These are phyloP conservation scores for Meteorus sp. DNA, from an alignment of 1,140 invertebrate genomes.

Conservation along the genomic window DNA sequence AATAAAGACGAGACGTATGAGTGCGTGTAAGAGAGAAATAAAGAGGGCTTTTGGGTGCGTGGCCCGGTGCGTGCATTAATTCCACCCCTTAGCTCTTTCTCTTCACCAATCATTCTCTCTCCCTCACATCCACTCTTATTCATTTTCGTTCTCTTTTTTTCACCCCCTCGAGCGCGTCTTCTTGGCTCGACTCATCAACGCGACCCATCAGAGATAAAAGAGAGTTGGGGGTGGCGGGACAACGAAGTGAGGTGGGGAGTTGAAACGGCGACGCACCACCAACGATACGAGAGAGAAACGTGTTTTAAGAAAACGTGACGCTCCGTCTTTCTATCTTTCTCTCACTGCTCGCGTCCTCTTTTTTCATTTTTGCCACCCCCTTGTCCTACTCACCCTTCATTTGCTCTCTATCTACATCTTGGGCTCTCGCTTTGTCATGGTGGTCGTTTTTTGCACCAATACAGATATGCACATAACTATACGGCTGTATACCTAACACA, in stretches of 20 bases:
- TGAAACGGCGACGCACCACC: slow-evolving; percentile 29
- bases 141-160: neutral
- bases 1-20: too few relatives aligned
- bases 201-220: slow-evolving; percentile 40
- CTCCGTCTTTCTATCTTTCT: slow-evolving; percentile 16
- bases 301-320: slow-evolving; percentile 45
- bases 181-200: slow-evolving; percentile 55
- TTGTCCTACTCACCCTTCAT: neutral
- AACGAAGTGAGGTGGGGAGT: too few relatives aligned
- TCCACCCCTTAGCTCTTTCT: slow-evolving; percentile 40
- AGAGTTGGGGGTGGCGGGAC: slow-evolving; percentile 14
- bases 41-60: slow-evolving; percentile 48
- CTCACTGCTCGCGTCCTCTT: neutral
- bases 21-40: neutral
- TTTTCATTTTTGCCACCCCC: neutral
- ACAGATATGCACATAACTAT: too few relatives aligned
- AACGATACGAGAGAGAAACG: slow-evolving; percentile 20
- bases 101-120: neutral
- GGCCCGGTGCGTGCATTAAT: slow-evolving; percentile 59
- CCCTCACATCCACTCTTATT: neutral
- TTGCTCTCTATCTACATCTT: neutral
- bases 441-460: too few relatives aligned
- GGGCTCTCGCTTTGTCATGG: neutral
- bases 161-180: slow-evolving; percentile 41
- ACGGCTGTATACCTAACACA: too few relatives aligned